These are phyloP conservation scores for Odontothrips loti DNA, from an alignment of 2,888 invertebrate species.

Conservation along the genomic window DNA sequence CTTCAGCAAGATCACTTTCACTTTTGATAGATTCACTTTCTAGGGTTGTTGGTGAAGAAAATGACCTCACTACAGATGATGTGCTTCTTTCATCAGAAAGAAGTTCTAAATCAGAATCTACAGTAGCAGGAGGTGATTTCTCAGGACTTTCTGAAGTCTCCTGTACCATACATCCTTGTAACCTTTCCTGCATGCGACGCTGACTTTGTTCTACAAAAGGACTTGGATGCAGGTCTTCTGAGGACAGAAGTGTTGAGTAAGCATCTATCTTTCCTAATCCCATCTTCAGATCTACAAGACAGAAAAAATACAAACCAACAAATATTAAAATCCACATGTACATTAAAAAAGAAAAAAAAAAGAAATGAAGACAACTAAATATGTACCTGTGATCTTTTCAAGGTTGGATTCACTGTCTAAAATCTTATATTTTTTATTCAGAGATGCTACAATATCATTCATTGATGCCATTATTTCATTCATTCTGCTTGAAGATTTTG, in stretches of 20 bases:
- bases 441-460: constrained; percentile 13
- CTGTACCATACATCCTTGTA: background rate
- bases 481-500: background rate
- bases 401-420: background rate
- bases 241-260: background rate
- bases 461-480: constrained; percentile 5
- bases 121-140: background rate
- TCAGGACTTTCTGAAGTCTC: background rate
- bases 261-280: background rate
- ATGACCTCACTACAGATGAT: background rate
- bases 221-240: background rate
- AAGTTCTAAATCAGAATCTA: background rate
- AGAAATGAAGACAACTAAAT: background rate
- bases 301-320: background rate
- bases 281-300: background rate
- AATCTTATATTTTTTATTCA: background rate
- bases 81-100: background rate
- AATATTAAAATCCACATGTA: background rate
- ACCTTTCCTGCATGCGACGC: background rate
- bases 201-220: background rate
- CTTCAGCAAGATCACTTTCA: background rate
- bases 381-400: background rate
- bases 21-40: background rate
- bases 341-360: background rate
- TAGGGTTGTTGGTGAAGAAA: background rate